Evolutionary conservation across 2,113 vertebrate species (phyloP).

Genomic region (Blennius ocellaris): DNA sequence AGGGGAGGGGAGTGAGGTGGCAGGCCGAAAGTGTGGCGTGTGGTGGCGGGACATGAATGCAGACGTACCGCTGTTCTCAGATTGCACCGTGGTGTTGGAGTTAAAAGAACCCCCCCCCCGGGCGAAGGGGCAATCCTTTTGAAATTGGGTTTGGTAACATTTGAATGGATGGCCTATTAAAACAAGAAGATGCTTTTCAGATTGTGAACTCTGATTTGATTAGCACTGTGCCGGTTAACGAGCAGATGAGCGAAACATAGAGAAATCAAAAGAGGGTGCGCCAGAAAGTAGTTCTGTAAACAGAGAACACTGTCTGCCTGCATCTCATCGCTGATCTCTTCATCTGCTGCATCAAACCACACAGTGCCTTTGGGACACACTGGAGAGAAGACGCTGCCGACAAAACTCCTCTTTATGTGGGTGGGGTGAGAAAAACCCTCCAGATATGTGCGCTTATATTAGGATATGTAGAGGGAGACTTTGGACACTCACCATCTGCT

Average conservation of each 20-base stretch:
- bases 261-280: slow-evolving; percentile 22
- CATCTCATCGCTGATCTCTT: slow-evolving; percentile 24
- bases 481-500: slow-evolving; percentile 44
- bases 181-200: slow-evolving; percentile 19
- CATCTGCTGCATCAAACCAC: slow-evolving; percentile 11
- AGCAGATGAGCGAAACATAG: slow-evolving; percentile 41
- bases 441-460: background rate
- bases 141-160: slow-evolving; percentile 53
- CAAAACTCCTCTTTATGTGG: slow-evolving; percentile 27
- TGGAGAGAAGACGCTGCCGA: slow-evolving; percentile 4
- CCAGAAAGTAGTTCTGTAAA: slow-evolving; percentile 23
- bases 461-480: slow-evolving; percentile 1
- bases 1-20: slow-evolving; percentile 26
- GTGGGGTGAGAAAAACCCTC: slow-evolving; percentile 18
- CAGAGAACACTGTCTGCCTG: slow-evolving; percentile 23
- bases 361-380: background rate
- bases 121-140: slow-evolving; percentile 43
- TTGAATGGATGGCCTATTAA: slow-evolving; percentile 51
- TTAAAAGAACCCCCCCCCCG: slow-evolving; percentile 34
- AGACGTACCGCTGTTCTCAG: slow-evolving; percentile 39
- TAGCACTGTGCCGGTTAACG: slow-evolving; percentile 13
- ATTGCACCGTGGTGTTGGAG: slow-evolving; percentile 38
- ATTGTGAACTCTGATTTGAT: slow-evolving; percentile 42
- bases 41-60: slow-evolving; percentile 7
- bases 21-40: background rate